Percentiles rank a stretch among this genome's conserved stretches.
Conservation (phyloP, 2,888 invertebrate species). For the Spodoptera picta region DNA sequence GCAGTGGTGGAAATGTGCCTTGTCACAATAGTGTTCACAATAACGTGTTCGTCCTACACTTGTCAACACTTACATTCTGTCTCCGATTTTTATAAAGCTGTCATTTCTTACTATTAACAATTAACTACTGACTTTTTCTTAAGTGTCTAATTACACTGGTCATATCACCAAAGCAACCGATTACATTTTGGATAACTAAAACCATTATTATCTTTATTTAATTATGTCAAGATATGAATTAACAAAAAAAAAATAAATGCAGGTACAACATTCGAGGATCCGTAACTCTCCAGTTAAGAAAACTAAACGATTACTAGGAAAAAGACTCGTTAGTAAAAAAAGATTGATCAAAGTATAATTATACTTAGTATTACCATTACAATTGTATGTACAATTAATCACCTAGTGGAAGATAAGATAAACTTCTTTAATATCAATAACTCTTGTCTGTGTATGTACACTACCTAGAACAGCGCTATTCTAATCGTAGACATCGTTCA, state of each 20-base stretch:
- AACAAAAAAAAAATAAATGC: constrained; percentile 87
- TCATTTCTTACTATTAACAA: constrained; percentile 82
- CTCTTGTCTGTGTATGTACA: constrained; percentile 72
- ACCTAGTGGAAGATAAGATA: constrained; percentile 88
- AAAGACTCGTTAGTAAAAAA: constrained; percentile 80
- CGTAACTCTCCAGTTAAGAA: constrained; percentile 86
- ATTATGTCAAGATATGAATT: constrained; percentile 86
- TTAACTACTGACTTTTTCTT: constrained; percentile 86
- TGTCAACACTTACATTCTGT: constrained; percentile 68
- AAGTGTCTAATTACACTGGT: constrained; percentile 79
- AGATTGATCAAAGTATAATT: constrained; percentile 78
- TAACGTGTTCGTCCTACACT: constrained; percentile 72
- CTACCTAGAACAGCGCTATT: constrained; percentile 83
- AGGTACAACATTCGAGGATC: constrained; percentile 89
- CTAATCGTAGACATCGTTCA: constrained; percentile 84
- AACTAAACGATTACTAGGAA: constrained; percentile 86
- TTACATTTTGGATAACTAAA: constrained; percentile 79
- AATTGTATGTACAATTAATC: constrained; percentile 81
- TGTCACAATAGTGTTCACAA: constrained; percentile 74
- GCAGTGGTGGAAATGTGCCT: constrained; percentile 89
- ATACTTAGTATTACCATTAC: constrained; percentile 72
- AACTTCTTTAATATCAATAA: constrained; percentile 87
- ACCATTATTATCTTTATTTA: constrained; percentile 83
- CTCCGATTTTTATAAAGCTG: constrained; percentile 85
- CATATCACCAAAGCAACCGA: constrained; percentile 78